Conservation (phyloP, 2,113 vertebrate species). For the Triplophysa siluroides region DNA sequence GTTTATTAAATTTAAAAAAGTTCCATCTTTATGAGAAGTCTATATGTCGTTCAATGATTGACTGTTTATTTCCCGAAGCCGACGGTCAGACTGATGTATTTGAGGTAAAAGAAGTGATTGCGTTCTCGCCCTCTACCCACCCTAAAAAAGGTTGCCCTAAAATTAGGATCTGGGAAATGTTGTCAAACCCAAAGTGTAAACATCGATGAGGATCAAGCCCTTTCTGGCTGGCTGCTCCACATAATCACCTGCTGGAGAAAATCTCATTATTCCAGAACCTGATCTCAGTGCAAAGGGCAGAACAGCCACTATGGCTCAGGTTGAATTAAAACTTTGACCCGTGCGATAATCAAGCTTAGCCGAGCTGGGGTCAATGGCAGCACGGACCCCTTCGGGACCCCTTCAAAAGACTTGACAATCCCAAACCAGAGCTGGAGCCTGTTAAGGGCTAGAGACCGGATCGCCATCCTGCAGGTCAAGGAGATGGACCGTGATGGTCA, state of each 20-base stretch:
- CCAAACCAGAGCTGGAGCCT: constrained; percentile 48
- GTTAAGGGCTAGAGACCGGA: constrained; percentile 1
- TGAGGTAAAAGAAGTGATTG: constrained; percentile 28
- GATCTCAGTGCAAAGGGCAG: constrained; percentile 58
- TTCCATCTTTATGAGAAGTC: neutral
- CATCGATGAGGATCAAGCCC: constrained; percentile 59
- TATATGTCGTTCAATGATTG: neutral
- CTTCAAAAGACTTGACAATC: constrained; percentile 32
- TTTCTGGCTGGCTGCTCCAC: constrained; percentile 69
- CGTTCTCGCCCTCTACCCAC: constrained; percentile 25
- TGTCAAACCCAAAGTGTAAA: constrained; percentile 36
- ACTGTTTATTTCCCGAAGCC: neutral
- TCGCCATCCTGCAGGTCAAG: constrained; percentile 26
- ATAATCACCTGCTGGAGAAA: constrained; percentile 73
- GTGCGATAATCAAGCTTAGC: constrained; percentile 63
- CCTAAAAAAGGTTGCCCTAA: constrained; percentile 45
- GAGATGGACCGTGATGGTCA: constrained; percentile 18
- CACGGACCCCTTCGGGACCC: constrained; percentile 34
- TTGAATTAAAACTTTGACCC: constrained; percentile 69
- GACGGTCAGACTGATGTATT: constrained; percentile 27
- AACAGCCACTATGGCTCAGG: constrained; percentile 59
- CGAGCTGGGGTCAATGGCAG: constrained; percentile 48
- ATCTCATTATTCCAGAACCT: constrained; percentile 72
- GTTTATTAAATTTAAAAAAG: neutral
- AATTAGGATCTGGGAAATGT: constrained; percentile 57